Percentiles rank a stretch among this genome's conserved stretches.
phyloP scores from a whole-genome alignment of 2,888 invertebrate genomes.

The Lithophane semibrunnea region DNA sequence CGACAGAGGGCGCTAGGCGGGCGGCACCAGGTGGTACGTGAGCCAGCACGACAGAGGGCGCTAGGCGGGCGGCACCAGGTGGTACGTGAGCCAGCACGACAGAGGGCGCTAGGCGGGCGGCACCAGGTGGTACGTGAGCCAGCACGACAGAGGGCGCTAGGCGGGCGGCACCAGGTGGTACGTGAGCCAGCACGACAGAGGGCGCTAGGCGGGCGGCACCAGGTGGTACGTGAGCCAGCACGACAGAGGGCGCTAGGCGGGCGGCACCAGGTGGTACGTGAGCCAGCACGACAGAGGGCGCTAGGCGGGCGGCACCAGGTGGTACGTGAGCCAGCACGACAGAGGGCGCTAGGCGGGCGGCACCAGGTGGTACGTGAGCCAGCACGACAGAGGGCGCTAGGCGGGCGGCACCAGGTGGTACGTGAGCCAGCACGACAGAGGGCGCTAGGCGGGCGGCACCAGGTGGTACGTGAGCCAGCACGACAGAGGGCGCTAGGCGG shows the following conservation, averaged over 20 bases:
- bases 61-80: constrained; percentile 89
- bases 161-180: constrained; percentile 92
- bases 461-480: too few relatives aligned
- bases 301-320: constrained; percentile 89
- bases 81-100: constrained; percentile 98
- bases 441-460: too few relatives aligned
- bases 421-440: too few relatives aligned
- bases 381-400: too few relatives aligned
- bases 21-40: constrained; percentile 95
- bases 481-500: too few relatives aligned
- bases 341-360: constrained; percentile 76
- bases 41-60: constrained; percentile 98
- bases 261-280: constrained; percentile 94
- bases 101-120: constrained; percentile 81
- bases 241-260: constrained; percentile 81
- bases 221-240: constrained; percentile 98
- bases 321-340: constrained; percentile 98
- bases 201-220: constrained; percentile 84
- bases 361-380: too few relatives aligned
- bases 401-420: too few relatives aligned
- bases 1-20: too few relatives aligned
- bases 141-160: constrained; percentile 94
- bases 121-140: constrained; percentile 96
- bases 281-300: constrained; percentile 98
- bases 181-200: constrained; percentile 99